Percentiles rank a stretch among this genome's conserved stretches.
phyloP scores from a whole-genome alignment of 2,888 invertebrate species.

The Timema podura region DNA sequence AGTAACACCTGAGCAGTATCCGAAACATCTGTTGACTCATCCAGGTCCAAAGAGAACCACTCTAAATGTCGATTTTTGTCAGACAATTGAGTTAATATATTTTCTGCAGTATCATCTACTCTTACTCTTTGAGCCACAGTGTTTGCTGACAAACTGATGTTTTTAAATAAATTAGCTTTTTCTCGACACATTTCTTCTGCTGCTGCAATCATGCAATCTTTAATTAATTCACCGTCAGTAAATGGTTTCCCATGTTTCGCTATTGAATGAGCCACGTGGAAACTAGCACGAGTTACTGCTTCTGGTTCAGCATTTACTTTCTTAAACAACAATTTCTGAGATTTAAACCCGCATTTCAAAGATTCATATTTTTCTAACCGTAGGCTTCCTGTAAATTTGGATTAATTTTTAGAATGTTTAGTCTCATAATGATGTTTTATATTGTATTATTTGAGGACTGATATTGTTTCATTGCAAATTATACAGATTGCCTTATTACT shows the following conservation, averaged over 20 bases:
- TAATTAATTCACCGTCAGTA: slow-evolving; percentile 9
- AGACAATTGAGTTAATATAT: background rate
- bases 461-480: slow-evolving; percentile 13
- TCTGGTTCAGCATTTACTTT: slow-evolving; percentile 1
- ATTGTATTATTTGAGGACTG: slow-evolving; percentile 13
- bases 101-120: background rate
- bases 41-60: slow-evolving; percentile 18
- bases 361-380: background rate
- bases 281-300: background rate
- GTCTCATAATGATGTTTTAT: slow-evolving; percentile 10
- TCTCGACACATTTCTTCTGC: slow-evolving; percentile 2
- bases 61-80: slow-evolving; percentile 4
- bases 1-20: slow-evolving; percentile 10
- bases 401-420: no score
- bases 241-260: background rate
- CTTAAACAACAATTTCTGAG: background rate
- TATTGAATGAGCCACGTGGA: slow-evolving; percentile 1
- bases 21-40: slow-evolving; percentile 10
- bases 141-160: background rate
- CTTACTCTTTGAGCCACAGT: background rate
- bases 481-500: slow-evolving; percentile 13
- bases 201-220: background rate
- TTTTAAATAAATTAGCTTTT: background rate
- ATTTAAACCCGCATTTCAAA: background rate
- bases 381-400: background rate